These are phyloP conservation scores for Lycia hirtaria DNA, from an alignment of 2,888 invertebrate species.

Conservation along the genomic window DNA sequence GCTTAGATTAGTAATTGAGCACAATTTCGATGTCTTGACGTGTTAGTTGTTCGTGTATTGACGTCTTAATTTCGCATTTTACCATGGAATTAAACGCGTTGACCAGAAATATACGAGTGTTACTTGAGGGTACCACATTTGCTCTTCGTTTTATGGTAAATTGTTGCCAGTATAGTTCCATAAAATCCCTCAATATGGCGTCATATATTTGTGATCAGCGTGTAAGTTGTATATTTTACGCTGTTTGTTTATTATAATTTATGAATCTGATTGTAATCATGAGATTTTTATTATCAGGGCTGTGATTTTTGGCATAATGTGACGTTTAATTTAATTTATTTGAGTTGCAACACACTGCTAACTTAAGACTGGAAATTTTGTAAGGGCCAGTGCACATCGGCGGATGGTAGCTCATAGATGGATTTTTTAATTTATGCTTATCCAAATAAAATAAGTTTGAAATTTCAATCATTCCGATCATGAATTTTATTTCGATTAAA, in stretches of 20 bases:
- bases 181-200: too few relatives aligned
- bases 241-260: conserved; percentile 14
- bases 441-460: too few relatives aligned
- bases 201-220: not conserved
- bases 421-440: too few relatives aligned
- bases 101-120: too few relatives aligned
- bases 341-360: not conserved
- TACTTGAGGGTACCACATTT: too few relatives aligned
- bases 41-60: conserved; percentile 50
- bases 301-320: conserved; percentile 31
- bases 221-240: not conserved
- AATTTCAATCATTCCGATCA: too few relatives aligned
- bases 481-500: too few relatives aligned
- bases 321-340: conserved; percentile 3
- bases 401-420: too few relatives aligned
- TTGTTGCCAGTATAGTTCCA: too few relatives aligned
- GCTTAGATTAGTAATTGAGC: conserved; percentile 46
- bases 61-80: conserved; percentile 21
- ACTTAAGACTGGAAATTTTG: too few relatives aligned
- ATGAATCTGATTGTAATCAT: conserved; percentile 17
- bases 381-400: too few relatives aligned
- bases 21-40: conserved; percentile 53
- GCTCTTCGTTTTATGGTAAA: too few relatives aligned
- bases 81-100: conserved; percentile 13
- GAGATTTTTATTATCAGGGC: conserved; percentile 22